Percentiles rank a stretch among this genome's conserved stretches.
phyloP scores from a whole-genome alignment of 2,113 vertebrate genomes.

The Psittacus erithacus region DNA sequence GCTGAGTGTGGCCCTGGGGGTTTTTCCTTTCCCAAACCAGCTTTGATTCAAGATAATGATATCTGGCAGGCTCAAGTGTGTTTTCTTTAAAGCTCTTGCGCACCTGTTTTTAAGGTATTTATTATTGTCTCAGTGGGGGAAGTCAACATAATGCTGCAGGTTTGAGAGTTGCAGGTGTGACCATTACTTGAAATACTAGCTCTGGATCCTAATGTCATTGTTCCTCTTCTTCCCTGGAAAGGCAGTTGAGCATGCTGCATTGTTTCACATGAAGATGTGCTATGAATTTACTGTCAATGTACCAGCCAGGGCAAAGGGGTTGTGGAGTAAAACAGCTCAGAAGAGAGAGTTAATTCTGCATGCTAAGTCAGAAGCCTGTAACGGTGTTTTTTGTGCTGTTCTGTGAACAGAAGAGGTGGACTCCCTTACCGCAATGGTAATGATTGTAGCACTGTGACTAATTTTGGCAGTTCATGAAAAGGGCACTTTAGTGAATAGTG shows the following conservation, averaged over 20 bases:
- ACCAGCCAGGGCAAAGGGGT: neutral
- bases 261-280: neutral
- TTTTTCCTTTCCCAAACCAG: neutral
- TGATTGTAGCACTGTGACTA: neutral
- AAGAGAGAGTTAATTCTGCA: neutral
- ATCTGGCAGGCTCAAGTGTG: neutral
- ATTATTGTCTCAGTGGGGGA: neutral
- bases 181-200: neutral
- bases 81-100: neutral
- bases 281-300: neutral
- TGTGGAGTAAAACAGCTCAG: neutral
- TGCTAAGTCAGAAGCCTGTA: neutral
- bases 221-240: neutral
- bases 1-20: neutral
- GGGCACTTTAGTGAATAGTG: neutral
- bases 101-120: neutral
- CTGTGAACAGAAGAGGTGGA: neutral
- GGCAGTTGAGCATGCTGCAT: neutral
- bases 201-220: neutral
- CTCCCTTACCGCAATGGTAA: neutral
- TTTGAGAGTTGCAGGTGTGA: neutral
- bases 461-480: neutral
- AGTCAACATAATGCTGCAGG: neutral
- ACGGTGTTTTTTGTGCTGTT: rapidly evolving
- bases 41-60: neutral